These are phyloP conservation scores for Heterocephalus glaber DNA, from an alignment of 2,113 vertebrate species.

Conservation along the genomic window DNA sequence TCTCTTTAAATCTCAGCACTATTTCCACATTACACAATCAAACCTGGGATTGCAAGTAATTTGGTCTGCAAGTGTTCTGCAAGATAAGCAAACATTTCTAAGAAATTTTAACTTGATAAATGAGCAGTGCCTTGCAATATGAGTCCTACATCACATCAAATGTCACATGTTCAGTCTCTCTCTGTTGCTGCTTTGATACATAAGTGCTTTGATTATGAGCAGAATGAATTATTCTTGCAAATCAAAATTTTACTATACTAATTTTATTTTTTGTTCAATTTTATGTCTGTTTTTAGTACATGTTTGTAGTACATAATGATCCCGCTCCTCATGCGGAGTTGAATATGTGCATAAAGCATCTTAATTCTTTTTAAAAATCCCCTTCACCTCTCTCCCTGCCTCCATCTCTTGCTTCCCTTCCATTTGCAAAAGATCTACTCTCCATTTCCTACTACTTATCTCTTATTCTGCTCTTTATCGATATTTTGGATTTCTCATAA, in stretches of 20 bases:
- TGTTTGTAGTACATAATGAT: not conserved
- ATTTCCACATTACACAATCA: not conserved
- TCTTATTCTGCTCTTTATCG: not conserved
- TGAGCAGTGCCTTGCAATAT: not conserved
- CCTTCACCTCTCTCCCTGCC: not conserved
- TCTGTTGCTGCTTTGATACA: not conserved
- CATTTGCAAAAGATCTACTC: not conserved
- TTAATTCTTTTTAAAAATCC: not conserved
- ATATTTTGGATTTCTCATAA: not conserved
- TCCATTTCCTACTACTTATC: not conserved
- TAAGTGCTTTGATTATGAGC: not conserved
- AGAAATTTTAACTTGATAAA: not conserved
- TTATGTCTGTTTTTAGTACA: not conserved
- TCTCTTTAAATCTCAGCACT: conserved; percentile 23
- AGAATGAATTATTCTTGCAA: not conserved
- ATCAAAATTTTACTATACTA: not conserved
- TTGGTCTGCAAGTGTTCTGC: not conserved
- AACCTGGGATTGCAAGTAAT: not conserved
- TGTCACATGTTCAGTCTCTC: not conserved
- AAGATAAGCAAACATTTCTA: not conserved
- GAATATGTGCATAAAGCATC: not conserved
- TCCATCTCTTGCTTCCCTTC: not conserved
- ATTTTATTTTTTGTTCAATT: not conserved
- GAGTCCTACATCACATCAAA: not conserved
- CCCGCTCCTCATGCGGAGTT: not conserved